Conservation (phyloP, 2,113 vertebrate species). For the Leptodactylus fuscus region DNA sequence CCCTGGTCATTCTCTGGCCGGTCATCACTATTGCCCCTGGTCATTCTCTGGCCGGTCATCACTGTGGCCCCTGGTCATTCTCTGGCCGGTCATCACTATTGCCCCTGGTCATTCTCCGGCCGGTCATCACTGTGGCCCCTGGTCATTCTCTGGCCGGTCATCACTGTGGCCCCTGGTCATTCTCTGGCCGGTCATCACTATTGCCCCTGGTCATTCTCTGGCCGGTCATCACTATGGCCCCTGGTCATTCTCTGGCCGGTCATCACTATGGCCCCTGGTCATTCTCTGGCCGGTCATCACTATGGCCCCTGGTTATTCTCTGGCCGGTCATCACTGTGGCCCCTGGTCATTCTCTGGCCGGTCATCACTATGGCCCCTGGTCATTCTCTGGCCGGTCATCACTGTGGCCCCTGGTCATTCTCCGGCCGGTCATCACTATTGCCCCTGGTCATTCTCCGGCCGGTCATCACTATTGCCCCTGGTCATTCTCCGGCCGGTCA, state of each 20-base stretch:
- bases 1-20: background rate
- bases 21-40: background rate
- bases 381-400: too few species aligned
- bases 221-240: background rate
- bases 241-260: background rate
- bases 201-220: background rate
- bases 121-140: too few species aligned
- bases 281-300: background rate
- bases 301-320: too few species aligned
- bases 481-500: background rate
- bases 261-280: background rate
- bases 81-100: too few species aligned
- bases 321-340: background rate
- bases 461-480: background rate
- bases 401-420: too few species aligned
- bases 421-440: too few species aligned
- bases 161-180: too few species aligned
- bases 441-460: too few species aligned
- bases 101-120: too few species aligned
- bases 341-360: background rate
- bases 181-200: background rate
- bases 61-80: background rate
- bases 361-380: background rate
- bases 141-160: too few species aligned
- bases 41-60: background rate